phyloP scores from a whole-genome alignment of 2,797 vertebrate genomes.

The Muscicapa striata region DNA sequence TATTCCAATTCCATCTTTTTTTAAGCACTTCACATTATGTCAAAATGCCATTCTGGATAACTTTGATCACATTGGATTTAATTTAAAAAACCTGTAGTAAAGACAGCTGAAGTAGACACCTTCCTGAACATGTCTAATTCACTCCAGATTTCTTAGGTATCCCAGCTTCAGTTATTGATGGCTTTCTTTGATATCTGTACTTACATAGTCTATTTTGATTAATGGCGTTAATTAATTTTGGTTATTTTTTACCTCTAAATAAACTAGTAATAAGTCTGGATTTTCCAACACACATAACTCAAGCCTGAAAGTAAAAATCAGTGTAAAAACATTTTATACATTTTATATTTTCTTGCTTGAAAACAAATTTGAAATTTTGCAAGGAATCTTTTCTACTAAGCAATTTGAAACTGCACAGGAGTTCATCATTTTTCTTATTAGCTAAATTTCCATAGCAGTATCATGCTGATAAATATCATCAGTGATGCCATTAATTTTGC shows the following conservation, averaged over 20 bases:
- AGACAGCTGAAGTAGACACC: background rate
- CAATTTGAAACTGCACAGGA: background rate
- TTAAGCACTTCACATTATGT: background rate
- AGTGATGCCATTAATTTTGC: conserved; percentile 27
- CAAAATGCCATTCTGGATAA: background rate
- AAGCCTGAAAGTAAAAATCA: background rate
- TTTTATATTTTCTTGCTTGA: background rate
- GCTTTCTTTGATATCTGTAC: background rate
- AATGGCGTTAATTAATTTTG: background rate
- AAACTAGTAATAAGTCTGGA: background rate
- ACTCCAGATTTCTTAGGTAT: background rate
- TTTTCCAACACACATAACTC: background rate
- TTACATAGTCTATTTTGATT: background rate
- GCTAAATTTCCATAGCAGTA: conserved; percentile 30
- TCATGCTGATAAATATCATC: conserved; percentile 45
- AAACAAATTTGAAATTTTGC: conserved; percentile 18
- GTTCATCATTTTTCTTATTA: conserved; percentile 54
- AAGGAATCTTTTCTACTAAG: background rate
- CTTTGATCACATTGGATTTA: background rate
- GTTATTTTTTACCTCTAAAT: background rate
- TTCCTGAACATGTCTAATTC: background rate
- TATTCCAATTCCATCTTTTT: background rate
- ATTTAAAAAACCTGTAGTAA: background rate
- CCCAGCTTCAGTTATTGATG: background rate
- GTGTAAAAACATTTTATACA: background rate